Base-by-base conservation (phyloP, 2,797 vertebrate genomes). In the Acridotheres tristis region DNA sequence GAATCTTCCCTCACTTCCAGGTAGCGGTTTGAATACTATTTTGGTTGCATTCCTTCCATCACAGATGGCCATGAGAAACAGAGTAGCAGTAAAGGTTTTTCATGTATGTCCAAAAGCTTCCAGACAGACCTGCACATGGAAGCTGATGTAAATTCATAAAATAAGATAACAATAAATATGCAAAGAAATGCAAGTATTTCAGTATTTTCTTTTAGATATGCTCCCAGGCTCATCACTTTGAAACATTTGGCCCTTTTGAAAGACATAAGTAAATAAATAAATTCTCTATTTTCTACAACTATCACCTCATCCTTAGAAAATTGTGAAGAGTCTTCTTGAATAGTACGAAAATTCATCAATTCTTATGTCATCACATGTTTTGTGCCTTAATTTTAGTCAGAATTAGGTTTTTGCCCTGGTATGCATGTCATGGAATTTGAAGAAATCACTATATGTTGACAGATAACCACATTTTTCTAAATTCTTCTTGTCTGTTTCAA, bases 371-470 rank as follows among this genome's bases (percentile, higher is more conserved):
- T 63, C 20, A 38, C 7, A 20, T 8, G 13, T 32, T 68, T 54
- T 61, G 9, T 29, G 16, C 47, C 22, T 54, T 55, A 54, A 50
- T 63, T 77, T 78, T 42, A 34, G 3, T 58, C 26, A 80, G 22
- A 30, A 50, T 73, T 69, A 78, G 6, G 20, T 62, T 90, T 82
- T 57, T 83, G n/a, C 73, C 8, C 19, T 59, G 43, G 2, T 23
- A 78, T 0, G 0, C 2, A 15, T 30, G 47, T 53, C 1, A 40
- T 8, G 11, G 5, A 38, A 48, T 48, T 61, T 80, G 22, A 86
- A 36, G 3, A 54, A 77, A 76, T 34, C 7, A 13, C 47, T 68
- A 3, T 26, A 4, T 36, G 4, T 16, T 57, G 42, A 43, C 7
- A 54, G 22, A 62, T 57, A 12, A 11, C 21, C 16, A 51, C 5